phyloP scores from a whole-genome alignment of 2,113 vertebrate species.

The Acanthochromis polyacanthus region DNA sequence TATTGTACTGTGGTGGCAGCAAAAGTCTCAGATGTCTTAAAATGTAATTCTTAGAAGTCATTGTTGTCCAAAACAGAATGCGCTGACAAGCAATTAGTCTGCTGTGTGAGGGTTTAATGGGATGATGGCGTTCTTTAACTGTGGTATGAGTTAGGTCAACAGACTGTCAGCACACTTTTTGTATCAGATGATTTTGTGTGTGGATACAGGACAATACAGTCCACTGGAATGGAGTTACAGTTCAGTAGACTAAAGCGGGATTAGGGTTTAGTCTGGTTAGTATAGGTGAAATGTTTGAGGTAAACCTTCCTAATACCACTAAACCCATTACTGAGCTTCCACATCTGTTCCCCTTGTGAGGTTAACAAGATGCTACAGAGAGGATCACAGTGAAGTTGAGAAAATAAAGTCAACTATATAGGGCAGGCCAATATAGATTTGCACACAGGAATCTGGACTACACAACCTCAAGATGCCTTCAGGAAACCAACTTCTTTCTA shows the following conservation, averaged over 20 bases:
- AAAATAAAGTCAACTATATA: not conserved
- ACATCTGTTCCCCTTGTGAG: conserved; percentile 18
- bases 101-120: not conserved
- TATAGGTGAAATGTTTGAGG: conserved; percentile 30
- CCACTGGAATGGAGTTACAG: not conserved
- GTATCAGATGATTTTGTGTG: not conserved
- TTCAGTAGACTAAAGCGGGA: conserved; percentile 31
- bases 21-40: not conserved
- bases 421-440: not conserved
- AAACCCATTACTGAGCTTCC: conserved; percentile 54
- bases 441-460: no score
- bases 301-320: conserved; percentile 52
- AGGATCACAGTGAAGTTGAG: not conserved
- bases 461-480: no score
- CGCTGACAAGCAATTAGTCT: not conserved
- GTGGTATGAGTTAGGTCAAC: not conserved
- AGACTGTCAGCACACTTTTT: not conserved
- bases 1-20: not conserved
- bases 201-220: not conserved
- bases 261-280: conserved; percentile 29
- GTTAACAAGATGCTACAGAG: conserved; percentile 37
- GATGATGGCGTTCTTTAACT: not conserved
- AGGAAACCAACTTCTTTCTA: no score
- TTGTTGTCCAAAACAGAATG: not conserved
- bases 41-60: not conserved